Evolutionary conservation across 2,797 vertebrate genomes (phyloP), one percentile per base, ranked within the genome.

Genomic region (Phrynocephalus vlangalii): DNA sequence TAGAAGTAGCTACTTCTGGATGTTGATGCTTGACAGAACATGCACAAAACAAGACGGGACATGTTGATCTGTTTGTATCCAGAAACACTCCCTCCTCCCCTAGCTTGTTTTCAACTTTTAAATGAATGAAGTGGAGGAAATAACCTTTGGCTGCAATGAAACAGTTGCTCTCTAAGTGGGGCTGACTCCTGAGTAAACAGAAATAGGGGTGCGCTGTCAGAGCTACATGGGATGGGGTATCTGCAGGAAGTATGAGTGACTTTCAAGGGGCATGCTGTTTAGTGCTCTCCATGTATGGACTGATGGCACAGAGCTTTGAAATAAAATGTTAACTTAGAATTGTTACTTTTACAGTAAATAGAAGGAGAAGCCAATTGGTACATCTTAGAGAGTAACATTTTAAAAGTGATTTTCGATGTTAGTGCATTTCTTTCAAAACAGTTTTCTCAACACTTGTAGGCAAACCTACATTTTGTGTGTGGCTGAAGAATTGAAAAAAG

Each of bases 1-100:
- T 87, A 91, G 85, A 91, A 91, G 70, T 84, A 87, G 73, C 92
- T 91, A 3, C 87, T 56, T 91, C 88, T 94, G 87, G 80, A 79
- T 91, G 79, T 87, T 90, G 84, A 92, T 84, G 84, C 85, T 88
- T 76, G 84, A 88, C 90, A 91, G 84, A 89, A 63, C 28, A 13
- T 78, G 72, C 82, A 82, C 86, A 88, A 87, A 87, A 82, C n/a
- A 66, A 84, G 86, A 78, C 86, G 93, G 91, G 92, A 92, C 85
- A 88, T 77, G n/a, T 89, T 94, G 90, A 92, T 91, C 91, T 83
- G 86, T 52, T 87, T 72, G 30, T 87, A 82, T 28, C 30, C 72
- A 86, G 85, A 82, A 84, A 89, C 88, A 87, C 84, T 80, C 30
- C 20, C 33, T 3, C 83, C 28, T 6, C 20, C 86, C 9, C 80